Evolutionary conservation across 2,888 invertebrate species (phyloP).

Genomic region (Seira musarum): DNA sequence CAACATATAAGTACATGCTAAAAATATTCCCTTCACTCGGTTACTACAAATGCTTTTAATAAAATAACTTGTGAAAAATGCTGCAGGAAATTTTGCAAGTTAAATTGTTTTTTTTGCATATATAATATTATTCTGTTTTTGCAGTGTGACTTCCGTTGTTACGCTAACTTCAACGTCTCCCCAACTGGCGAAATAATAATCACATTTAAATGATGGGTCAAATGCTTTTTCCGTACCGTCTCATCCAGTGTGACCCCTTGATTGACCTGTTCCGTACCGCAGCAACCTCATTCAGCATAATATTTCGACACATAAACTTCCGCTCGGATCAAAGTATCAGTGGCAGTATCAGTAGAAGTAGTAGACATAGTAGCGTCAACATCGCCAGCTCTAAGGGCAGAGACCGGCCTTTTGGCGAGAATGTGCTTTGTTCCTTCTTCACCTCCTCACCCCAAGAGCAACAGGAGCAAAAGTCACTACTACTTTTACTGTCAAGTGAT

Average conservation of each 20-base stretch:
- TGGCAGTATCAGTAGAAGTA: constrained; percentile 24
- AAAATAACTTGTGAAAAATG: too few relatives aligned
- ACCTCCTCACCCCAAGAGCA: not conserved
- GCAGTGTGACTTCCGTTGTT: too few relatives aligned
- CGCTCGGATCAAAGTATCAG: not conserved
- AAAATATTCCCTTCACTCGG: too few relatives aligned
- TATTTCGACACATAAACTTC: not conserved
- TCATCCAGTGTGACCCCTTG: constrained; percentile 52
- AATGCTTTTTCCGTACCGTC: constrained; percentile 35
- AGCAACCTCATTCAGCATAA: constrained; percentile 19
- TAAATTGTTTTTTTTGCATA: too few relatives aligned
- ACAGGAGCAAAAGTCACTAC: not conserved
- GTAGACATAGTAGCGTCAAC: not conserved
- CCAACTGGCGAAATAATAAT: too few relatives aligned
- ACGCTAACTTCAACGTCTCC: too few relatives aligned
- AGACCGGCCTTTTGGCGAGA: constrained; percentile 29
- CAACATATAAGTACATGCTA: too few relatives aligned
- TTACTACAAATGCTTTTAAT: too few relatives aligned
- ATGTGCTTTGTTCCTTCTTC: constrained; percentile 41
- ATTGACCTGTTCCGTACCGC: constrained; percentile 44
- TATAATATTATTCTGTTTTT: too few relatives aligned
- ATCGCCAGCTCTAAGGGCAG: constrained; percentile 28
- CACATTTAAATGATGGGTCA: constrained; percentile 55
- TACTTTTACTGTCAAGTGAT: constrained; percentile 19
- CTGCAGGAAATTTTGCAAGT: too few relatives aligned